A percentile compares a stretch with the other conserved stretches of the same genome.
These are phyloP conservation scores for Oreotrochilus melanogaster DNA, from an alignment of 2,113 vertebrate genomes.

Conservation along the genomic window DNA sequence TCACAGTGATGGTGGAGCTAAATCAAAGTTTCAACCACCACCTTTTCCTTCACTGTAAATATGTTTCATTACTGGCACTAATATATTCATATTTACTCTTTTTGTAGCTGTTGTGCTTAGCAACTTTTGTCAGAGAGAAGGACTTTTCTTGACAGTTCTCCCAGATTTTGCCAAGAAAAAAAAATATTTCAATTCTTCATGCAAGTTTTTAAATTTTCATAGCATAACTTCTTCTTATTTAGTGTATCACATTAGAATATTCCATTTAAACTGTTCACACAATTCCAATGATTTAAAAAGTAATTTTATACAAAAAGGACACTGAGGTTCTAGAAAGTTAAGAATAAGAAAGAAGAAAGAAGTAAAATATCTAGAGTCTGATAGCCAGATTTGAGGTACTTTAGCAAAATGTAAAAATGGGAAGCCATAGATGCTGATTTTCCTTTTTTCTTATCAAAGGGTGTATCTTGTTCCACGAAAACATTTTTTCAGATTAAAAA, in stretches of 20 bases:
- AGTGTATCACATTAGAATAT: neutral
- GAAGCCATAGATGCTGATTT: neutral
- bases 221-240: neutral
- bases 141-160: constrained; percentile 34
- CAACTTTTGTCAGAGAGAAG: neutral
- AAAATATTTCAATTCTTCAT: constrained; percentile 1
- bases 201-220: constrained; percentile 18
- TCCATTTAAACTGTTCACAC: neutral
- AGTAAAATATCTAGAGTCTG: neutral
- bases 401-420: neutral
- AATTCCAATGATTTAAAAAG: neutral
- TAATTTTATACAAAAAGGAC: neutral
- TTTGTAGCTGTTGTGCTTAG: neutral
- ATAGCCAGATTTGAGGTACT: neutral
- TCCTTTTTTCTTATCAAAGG: neutral
- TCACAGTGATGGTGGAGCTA: neutral
- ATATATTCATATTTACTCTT: constrained; percentile 48
- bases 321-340: neutral
- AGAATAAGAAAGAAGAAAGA: neutral
- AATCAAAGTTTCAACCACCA: neutral
- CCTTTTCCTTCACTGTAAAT: neutral
- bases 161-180: constrained; percentile 27
- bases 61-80: neutral
- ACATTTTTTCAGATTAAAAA: neutral
- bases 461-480: neutral